phyloP scores from a whole-genome alignment of 2,113 vertebrate genomes.

The Opisthocomus hoazin region DNA sequence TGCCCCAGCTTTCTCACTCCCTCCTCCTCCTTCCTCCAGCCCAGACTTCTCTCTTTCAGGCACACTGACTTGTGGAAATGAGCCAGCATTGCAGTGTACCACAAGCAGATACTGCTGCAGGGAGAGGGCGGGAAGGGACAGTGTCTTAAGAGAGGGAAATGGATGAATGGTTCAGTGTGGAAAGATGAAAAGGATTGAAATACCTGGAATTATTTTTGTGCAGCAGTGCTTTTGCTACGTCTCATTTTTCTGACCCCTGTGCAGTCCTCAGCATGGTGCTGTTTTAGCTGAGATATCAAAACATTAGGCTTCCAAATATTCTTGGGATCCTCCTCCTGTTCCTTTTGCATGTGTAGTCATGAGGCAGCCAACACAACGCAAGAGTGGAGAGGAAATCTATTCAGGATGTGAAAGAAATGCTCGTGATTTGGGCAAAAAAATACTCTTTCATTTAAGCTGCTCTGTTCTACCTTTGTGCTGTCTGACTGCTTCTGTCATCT shows the following conservation, averaged over 20 bases:
- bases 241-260: background rate
- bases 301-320: background rate
- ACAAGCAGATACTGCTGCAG: constrained; percentile 4
- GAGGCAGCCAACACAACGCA: background rate
- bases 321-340: background rate
- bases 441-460: background rate
- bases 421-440: background rate
- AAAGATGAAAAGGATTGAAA: background rate
- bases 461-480: background rate
- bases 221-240: background rate
- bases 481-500: background rate
- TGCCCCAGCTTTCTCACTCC: background rate
- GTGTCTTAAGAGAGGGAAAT: background rate
- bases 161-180: background rate
- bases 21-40: background rate
- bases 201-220: background rate
- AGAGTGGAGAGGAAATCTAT: background rate
- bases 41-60: background rate
- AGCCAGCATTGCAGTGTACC: constrained; percentile 1
- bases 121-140: background rate
- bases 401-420: background rate
- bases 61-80: constrained; percentile 5
- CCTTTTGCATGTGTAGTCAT: background rate
- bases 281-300: background rate
- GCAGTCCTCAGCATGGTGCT: background rate